These are phyloP conservation scores for Creontiades dilutus DNA, from an alignment of 2,888 invertebrate genomes.

Conservation along the genomic window DNA sequence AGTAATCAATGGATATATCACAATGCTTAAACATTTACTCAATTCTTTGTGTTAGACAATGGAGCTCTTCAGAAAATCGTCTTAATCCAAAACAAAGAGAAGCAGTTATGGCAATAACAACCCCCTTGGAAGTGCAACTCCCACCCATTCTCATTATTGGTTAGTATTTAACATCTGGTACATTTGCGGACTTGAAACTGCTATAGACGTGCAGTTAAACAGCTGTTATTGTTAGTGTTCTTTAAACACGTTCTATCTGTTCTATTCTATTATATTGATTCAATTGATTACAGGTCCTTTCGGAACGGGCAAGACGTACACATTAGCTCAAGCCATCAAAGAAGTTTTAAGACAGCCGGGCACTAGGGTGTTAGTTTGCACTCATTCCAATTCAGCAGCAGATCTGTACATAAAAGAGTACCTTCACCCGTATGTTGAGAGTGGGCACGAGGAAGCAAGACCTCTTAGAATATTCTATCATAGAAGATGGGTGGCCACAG, in stretches of 20 bases:
- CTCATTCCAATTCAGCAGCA: slow-evolving; percentile 92
- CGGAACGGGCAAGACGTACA: slow-evolving; percentile 93
- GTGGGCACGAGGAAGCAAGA: slow-evolving; percentile 83
- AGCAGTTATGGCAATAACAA: slow-evolving; percentile 88
- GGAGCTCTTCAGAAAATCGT: slow-evolving; percentile 83
- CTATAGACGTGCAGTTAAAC: too few species aligned
- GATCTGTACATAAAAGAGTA: slow-evolving; percentile 92
- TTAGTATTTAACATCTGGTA: slow-evolving; percentile 71
- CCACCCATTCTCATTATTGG: slow-evolving; percentile 87
- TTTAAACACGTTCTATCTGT: too few species aligned
- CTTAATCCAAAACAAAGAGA: slow-evolving; percentile 89
- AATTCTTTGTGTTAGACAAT: slow-evolving; percentile 79
- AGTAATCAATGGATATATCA: not conserved
- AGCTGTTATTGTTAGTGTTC: too few species aligned
- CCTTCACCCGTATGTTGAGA: slow-evolving; percentile 87
- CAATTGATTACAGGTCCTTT: slow-evolving; percentile 82
- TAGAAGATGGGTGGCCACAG: slow-evolving; percentile 88
- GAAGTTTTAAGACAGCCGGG: slow-evolving; percentile 83
- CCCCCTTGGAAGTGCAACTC: slow-evolving; percentile 82
- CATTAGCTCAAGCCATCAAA: slow-evolving; percentile 87
- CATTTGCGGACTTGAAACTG: too few species aligned
- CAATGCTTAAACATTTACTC: not conserved
- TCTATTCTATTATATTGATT: not conserved
- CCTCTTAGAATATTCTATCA: slow-evolving; percentile 90
- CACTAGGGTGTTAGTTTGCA: slow-evolving; percentile 88